Evolutionary conservation across 2,797 vertebrate species (phyloP), one percentile per base, ranked within the genome.

Genomic region (Eupleurogrammus muticus): DNA sequence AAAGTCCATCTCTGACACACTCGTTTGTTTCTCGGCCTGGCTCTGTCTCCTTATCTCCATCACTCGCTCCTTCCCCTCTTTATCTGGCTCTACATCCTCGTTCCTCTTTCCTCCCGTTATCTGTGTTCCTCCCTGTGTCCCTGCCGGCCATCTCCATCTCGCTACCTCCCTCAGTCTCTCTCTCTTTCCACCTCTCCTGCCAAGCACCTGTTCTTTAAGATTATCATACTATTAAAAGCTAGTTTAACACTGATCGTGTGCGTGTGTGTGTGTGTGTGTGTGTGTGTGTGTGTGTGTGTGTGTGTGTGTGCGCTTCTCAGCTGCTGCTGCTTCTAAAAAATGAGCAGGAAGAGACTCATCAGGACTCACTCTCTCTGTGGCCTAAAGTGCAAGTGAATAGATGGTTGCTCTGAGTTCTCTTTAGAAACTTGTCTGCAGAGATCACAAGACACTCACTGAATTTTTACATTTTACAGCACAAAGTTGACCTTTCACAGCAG

Each of bases 1-100:
- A n/a, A 46, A 46, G 82, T 83, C 88, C 86, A 88, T 89, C 80
- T 87, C 80, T 87, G 89, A 92, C 85, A 91, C 89, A 77, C 89
- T 87, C 52, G 75, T 88, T 91, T 90, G 86, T 91, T 83, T 85
- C 87, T 82, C 79, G 75, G 20, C 76, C 83, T 84, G 77, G n/a
- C 77, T 84, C 80, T 71, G 70, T 60, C 80, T 88, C 66, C 85
- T 87, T 87, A 88, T 91, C 89, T 90, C 81, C 86, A 82, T 86
- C 87, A 77, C 76, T 79, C 86, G 76, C 87, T 90, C 81, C 90
- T 87, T 84, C 76, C 70, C 53, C 65, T 62, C 77, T 73, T 74
- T 77, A 85, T 84, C 83, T 71, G 71, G 63, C 69, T 36, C 58
- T 28, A 32, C 82, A 75, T 86, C 81, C 84, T 72, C 70, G 23